Conservation (phyloP, 2,797 vertebrate species). For the Acanthurus lineatus region DNA sequence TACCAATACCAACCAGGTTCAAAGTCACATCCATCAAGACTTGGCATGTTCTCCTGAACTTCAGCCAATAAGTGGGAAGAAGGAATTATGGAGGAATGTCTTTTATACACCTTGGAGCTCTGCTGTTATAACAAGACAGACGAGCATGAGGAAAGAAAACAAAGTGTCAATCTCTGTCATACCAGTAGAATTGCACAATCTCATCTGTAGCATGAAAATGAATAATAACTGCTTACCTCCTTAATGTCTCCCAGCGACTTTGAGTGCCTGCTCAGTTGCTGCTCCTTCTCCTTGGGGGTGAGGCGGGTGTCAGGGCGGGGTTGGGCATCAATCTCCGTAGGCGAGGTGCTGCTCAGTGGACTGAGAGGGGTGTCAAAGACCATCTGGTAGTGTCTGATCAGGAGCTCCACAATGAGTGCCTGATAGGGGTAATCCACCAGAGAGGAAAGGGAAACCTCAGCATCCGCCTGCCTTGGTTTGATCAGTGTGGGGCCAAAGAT, state of each 20-base stretch:
- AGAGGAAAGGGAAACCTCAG: conserved; percentile 93
- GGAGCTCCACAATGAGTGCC: conserved; percentile 93
- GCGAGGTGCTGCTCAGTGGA: conserved; percentile 57
- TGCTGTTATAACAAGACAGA: conserved; percentile 77
- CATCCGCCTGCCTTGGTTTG: conserved; percentile 90
- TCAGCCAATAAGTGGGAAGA: conserved; percentile 86
- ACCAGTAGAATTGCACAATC: background rate
- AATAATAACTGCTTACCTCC: conserved; percentile 88
- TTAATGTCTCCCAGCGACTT: conserved; percentile 88
- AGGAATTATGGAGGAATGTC: conserved; percentile 87
- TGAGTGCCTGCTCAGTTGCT: conserved; percentile 87
- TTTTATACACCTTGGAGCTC: conserved; percentile 87
- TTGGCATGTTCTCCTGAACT: conserved; percentile 81
- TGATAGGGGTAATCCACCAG: conserved; percentile 97
- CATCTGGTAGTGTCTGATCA: conserved; percentile 91
- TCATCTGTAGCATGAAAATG: background rate
- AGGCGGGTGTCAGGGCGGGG: conserved; percentile 35
- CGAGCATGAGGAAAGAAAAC: conserved; percentile 1
- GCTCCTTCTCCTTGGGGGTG: conserved; percentile 85
- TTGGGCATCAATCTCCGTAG: conserved; percentile 65
- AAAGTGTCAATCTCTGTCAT: background rate
- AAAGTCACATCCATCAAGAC: conserved; percentile 77
- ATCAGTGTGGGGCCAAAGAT: conserved; percentile 96
- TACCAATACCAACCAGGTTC: conserved; percentile 86
- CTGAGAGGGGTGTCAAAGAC: conserved; percentile 90